These are phyloP conservation scores for Sitta carolinensis DNA, from an alignment of 2,797 vertebrate genomes.

Conservation along the genomic window DNA sequence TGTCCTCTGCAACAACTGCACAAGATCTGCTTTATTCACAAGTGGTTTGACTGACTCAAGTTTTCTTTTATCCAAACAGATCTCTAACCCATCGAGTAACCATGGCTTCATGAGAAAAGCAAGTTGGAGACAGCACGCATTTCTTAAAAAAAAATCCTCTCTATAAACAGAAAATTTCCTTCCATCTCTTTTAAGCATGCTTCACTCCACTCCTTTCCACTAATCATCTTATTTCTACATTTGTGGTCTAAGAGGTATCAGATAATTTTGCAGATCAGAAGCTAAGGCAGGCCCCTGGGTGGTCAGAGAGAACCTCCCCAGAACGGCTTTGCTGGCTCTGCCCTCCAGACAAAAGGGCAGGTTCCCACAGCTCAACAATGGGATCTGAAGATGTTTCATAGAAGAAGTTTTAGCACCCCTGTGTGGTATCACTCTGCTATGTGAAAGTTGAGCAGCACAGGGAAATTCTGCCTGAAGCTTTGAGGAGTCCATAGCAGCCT, in stretches of 20 bases:
- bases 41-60: neutral
- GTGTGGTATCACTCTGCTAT: conserved; percentile 79
- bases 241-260: neutral
- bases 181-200: neutral
- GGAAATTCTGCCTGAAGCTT: conserved; percentile 38
- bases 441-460: conserved; percentile 67
- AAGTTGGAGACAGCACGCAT: accelerated
- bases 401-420: conserved; percentile 89
- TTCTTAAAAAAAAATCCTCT: neutral
- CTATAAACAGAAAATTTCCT: neutral
- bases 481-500: neutral
- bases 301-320: neutral
- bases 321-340: neutral
- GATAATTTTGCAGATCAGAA: neutral
- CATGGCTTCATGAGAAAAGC: neutral
- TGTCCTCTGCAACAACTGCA: neutral
- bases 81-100: neutral
- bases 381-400: conserved; percentile 53
- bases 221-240: neutral
- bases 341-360: neutral
- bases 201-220: neutral
- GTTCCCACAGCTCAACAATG: neutral
- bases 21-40: neutral
- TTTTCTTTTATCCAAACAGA: neutral
- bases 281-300: neutral